Percentiles rank a stretch among this genome's conserved stretches.
phyloP scores from a whole-genome alignment of 2,888 invertebrate genomes.

The Parochlus steinenii region DNA sequence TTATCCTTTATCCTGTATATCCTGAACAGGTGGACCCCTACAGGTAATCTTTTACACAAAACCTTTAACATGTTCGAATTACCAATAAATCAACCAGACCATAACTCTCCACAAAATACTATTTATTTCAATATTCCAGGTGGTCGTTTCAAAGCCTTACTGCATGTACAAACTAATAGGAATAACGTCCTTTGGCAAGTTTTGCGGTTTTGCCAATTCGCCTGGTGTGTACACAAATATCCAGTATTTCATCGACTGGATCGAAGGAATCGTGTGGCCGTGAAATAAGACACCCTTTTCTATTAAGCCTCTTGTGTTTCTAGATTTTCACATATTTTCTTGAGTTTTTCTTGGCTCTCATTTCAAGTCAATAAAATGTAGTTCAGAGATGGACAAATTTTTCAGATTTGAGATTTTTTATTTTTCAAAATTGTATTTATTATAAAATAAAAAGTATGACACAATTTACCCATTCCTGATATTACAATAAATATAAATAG shows the following conservation, averaged over 20 bases:
- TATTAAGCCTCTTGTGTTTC: no score
- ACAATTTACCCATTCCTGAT: no score
- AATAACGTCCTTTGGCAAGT: conserved; percentile 31
- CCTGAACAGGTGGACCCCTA: conserved; percentile 11
- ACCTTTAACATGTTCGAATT: background rate
- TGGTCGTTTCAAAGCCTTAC: conserved; percentile 20
- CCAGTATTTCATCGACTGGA: conserved; percentile 28
- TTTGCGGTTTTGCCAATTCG: conserved; percentile 27
- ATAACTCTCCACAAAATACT: background rate
- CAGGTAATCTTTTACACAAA: conserved; percentile 4
- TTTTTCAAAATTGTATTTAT: no score
- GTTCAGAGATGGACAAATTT: no score
- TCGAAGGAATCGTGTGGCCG: conserved; percentile 28
- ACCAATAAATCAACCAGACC: background rate
- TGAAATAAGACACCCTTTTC: background rate
- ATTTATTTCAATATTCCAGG: conserved; percentile 17
- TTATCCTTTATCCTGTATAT: no score
- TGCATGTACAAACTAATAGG: conserved; percentile 31
- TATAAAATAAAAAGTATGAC: no score
- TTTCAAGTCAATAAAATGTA: no score
- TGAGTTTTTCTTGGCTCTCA: no score
- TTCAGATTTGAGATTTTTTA: no score
- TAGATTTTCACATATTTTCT: no score
- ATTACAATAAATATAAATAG: no score
- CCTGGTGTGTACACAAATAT: conserved; percentile 30